Conservation (phyloP, 1,140 invertebrate species). For the Drosophila teissieri region DNA sequence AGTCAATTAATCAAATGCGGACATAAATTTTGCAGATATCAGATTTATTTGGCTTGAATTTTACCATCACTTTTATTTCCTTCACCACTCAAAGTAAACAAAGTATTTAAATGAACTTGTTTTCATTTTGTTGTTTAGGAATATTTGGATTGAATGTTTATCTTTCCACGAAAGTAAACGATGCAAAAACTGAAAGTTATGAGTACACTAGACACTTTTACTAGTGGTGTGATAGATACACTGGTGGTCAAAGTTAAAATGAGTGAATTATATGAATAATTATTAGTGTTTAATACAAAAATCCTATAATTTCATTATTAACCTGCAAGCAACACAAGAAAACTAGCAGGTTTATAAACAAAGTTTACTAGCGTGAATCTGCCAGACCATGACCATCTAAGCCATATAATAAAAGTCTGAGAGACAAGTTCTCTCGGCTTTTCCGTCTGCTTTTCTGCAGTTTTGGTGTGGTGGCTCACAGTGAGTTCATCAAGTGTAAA, state of each 20-base stretch:
- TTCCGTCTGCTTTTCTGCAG: conserved; percentile 46
- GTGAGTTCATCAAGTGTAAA: conserved; percentile 46
- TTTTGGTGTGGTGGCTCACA: conserved; percentile 10
- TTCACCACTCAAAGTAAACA: conserved; percentile 1
- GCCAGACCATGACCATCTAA: conserved; percentile 37
- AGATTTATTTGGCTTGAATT: conserved; percentile 3
- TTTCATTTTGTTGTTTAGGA: background rate
- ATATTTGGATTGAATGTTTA: conserved; percentile 25
- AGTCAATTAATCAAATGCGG: conserved; percentile 27
- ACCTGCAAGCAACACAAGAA: conserved; percentile 6
- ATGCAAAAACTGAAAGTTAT: background rate
- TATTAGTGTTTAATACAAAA: no score
- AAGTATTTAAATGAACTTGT: conserved; percentile 18
- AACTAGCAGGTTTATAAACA: conserved; percentile 25
- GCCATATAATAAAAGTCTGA: conserved; percentile 21
- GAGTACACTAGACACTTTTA: no score
- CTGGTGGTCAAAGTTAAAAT: background rate
- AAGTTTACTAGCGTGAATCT: conserved; percentile 33
- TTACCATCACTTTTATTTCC: conserved; percentile 12
- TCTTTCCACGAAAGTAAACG: background rate
- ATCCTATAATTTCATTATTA: background rate
- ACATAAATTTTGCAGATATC: conserved; percentile 4
- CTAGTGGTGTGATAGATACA: background rate
- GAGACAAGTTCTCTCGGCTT: conserved; percentile 44
- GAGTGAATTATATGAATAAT: background rate